Conservation (phyloP, 2,113 vertebrate genomes). For the Anolis sagrei region DNA sequence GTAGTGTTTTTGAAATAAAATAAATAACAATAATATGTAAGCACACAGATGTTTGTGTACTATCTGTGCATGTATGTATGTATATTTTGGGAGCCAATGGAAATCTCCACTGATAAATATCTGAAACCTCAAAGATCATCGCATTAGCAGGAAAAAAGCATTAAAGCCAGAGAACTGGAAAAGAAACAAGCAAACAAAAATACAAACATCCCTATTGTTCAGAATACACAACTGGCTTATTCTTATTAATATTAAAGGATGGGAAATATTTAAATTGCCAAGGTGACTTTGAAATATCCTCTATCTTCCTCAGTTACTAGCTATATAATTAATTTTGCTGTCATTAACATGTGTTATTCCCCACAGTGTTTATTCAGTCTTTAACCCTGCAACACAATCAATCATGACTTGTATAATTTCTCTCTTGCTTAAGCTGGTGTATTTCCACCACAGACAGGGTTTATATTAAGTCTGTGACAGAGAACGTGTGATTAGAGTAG, state of each 20-base stretch:
- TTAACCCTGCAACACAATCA: conserved; percentile 17
- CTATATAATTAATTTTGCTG: conserved; percentile 9
- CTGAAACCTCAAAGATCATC: neutral
- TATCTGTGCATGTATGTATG: neutral
- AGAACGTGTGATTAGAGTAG: conserved; percentile 8
- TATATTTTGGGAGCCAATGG: neutral
- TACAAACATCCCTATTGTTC: neutral
- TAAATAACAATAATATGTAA: too few relatives aligned
- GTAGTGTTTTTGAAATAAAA: neutral
- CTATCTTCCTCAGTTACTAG: conserved; percentile 37
- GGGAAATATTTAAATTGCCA: conserved; percentile 26
- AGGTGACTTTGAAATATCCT: conserved; percentile 50
- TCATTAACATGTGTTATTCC: conserved; percentile 28
- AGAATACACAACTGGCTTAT: conserved; percentile 20
- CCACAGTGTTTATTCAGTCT: conserved; percentile 10
- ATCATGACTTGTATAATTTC: conserved; percentile 27
- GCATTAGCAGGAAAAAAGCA: neutral
- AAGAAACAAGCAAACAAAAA: neutral
- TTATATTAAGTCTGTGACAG: neutral
- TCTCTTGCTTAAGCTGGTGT: conserved; percentile 26
- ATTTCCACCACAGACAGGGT: neutral
- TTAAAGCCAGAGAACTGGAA: neutral
- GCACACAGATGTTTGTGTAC: neutral
- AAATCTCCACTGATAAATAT: neutral
- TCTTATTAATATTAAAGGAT: conserved; percentile 28